Conservation (phyloP, 2,113 vertebrate species). For the Tympanuchus pallidicinctus region DNA sequence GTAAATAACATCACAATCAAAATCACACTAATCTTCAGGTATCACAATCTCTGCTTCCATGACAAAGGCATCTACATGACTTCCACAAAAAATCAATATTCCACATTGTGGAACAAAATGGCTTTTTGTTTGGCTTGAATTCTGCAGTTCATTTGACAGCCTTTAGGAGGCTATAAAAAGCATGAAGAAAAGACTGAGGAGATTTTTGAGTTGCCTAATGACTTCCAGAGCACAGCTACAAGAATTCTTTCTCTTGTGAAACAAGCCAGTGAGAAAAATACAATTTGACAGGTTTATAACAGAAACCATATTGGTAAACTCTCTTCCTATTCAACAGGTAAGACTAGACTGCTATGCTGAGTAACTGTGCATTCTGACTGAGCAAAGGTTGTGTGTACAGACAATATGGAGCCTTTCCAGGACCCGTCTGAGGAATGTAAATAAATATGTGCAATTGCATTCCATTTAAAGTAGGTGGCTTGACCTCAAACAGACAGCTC, state of each 20-base stretch:
- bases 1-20: not conserved
- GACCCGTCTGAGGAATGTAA: not conserved
- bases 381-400: not conserved
- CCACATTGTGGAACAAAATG: not conserved
- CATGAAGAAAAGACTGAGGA: not conserved
- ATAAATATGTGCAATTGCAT: not conserved
- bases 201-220: not conserved
- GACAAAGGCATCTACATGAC: not conserved
- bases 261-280: not conserved
- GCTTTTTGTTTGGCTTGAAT: not conserved
- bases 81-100: not conserved
- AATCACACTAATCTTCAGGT: not conserved
- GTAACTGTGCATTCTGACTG: not conserved
- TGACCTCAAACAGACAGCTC: not conserved
- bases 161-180: not conserved
- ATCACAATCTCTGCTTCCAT: not conserved
- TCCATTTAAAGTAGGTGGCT: not conserved
- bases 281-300: not conserved
- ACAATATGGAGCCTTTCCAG: not conserved
- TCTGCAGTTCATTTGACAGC: not conserved
- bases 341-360: not conserved
- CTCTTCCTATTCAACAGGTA: not conserved
- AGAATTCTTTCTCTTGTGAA: not conserved
- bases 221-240: not conserved
- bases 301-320: not conserved